Conservation (phyloP, 2,113 vertebrate genomes). For the Onychorhynchus coronatus region DNA sequence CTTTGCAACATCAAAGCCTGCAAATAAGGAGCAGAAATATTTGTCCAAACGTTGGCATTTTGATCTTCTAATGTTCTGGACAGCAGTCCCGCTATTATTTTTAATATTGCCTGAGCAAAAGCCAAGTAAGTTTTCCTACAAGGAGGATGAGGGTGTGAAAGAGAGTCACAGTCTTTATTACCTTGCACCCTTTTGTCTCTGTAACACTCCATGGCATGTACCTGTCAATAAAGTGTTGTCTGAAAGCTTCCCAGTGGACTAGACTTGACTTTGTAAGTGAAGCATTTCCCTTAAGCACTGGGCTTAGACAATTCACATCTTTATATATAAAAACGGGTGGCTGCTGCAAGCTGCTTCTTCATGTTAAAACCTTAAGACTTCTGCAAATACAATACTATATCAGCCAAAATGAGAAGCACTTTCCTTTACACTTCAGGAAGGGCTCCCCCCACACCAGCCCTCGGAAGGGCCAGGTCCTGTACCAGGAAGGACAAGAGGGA, state of each 20-base stretch:
- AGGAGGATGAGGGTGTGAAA: neutral
- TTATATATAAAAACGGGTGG: neutral
- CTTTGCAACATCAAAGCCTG: conserved; percentile 98
- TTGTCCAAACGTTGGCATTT: neutral
- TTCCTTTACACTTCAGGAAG: neutral
- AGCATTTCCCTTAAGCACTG: neutral
- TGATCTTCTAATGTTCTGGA: neutral
- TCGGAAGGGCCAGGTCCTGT: too few relatives aligned
- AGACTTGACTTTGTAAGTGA: too few relatives aligned
- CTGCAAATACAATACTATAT: neutral
- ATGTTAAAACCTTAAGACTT: neutral
- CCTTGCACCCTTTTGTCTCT: neutral
- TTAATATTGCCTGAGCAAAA: neutral
- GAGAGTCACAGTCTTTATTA: neutral
- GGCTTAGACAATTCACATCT: neutral
- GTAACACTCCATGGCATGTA: neutral
- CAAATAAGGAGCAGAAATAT: neutral
- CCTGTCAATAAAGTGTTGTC: neutral
- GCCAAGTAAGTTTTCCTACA: neutral
- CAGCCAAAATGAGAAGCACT: neutral
- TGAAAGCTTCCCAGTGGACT: neutral
- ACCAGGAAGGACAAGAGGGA: neutral
- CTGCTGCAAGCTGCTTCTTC: neutral
- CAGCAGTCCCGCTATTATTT: neutral
- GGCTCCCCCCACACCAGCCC: neutral